phyloP scores from a whole-genome alignment of 2,888 invertebrate species.

The Cataglyphis altisquamis region DNA sequence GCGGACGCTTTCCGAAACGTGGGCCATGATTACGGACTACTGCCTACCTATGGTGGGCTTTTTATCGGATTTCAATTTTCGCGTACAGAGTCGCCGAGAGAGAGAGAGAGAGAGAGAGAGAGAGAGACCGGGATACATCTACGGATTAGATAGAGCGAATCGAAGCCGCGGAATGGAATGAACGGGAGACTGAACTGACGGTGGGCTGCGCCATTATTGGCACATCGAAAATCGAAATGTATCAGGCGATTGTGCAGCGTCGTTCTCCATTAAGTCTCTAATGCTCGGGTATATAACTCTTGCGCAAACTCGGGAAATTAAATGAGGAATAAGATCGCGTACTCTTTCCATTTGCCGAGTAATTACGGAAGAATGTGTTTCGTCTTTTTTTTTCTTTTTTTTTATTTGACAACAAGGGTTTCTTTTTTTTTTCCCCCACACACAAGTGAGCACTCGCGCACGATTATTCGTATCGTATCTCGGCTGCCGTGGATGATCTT shows the following conservation, averaged over 20 bases:
- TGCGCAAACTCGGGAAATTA: slow-evolving; percentile 23
- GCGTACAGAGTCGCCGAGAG: slow-evolving; percentile 59
- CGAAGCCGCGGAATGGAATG: slow-evolving; percentile 42
- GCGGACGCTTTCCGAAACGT: slow-evolving; percentile 43
- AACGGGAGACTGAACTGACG: slow-evolving; percentile 39
- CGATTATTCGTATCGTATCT: slow-evolving; percentile 35
- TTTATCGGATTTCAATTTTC: slow-evolving; percentile 74
- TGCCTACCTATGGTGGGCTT: slow-evolving; percentile 42
- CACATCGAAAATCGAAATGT: slow-evolving; percentile 77
- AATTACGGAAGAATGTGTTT: neutral
- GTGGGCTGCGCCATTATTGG: slow-evolving; percentile 73
- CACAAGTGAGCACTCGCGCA: neutral
- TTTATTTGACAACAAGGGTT: neutral
- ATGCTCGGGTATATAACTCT: neutral
- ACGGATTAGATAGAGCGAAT: slow-evolving; percentile 63
- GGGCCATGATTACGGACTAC: slow-evolving; percentile 41
- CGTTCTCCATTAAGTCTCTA: slow-evolving; percentile 26
- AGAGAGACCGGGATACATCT: slow-evolving; percentile 50
- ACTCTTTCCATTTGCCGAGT: neutral
- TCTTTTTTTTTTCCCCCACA: neutral
- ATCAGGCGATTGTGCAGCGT: slow-evolving; percentile 70
- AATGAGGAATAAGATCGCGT: neutral
- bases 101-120: slow-evolving; percentile 35
- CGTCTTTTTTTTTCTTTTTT: neutral
- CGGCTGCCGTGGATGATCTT: neutral